Base-by-base conservation (phyloP, 2,113 vertebrate genomes). In the Fregata magnificens region DNA sequence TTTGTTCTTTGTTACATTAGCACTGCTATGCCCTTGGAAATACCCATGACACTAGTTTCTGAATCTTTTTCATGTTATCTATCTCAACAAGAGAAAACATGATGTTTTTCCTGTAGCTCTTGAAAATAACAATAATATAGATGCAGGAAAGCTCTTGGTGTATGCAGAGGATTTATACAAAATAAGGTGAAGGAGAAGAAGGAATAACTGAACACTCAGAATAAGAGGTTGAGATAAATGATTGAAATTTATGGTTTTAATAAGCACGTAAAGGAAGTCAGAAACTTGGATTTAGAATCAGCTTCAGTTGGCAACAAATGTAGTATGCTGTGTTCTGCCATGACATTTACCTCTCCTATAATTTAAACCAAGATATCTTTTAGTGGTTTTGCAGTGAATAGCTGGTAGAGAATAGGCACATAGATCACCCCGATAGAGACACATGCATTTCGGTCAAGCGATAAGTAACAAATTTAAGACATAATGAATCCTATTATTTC, bases 1-100 rank as follows among this genome's bases (percentile, higher is more conserved):
- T 90, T 96, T 94, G 79, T 88, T 94, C 88, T 90, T 88, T 88
- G 85, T 92, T 96, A 73, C 76, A 81, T 88, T 92, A 95, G 63
- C 71, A 73, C 34, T 74, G 58, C 71, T 96, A 78, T 74, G 85
- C 63, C 92, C 92, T 83, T 96, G 88, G 90, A 96, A 96, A 94
- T 92, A 92, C 70, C 71, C 53, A 67, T 47, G 71, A 80, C 82
- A 62, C 67, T 44, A 81, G 67, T 26, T 86, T 63, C 38, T 80
- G 67, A 62, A 55, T 94, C 29, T 85, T 95, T 92, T 79, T 86
- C 38, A 6, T 73, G 40, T 91, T 93, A 85, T 72, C 65, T 84
- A 5, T 80, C 85, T 76, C 74, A 90, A 82, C 55, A 88, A 62
- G 42, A 83, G 59, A 80, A 95, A 84, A 90, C 11, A 61, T 4